Evolutionary conservation across 1,140 invertebrate species (phyloP).

Genomic region (Macrostomum lignano): DNA sequence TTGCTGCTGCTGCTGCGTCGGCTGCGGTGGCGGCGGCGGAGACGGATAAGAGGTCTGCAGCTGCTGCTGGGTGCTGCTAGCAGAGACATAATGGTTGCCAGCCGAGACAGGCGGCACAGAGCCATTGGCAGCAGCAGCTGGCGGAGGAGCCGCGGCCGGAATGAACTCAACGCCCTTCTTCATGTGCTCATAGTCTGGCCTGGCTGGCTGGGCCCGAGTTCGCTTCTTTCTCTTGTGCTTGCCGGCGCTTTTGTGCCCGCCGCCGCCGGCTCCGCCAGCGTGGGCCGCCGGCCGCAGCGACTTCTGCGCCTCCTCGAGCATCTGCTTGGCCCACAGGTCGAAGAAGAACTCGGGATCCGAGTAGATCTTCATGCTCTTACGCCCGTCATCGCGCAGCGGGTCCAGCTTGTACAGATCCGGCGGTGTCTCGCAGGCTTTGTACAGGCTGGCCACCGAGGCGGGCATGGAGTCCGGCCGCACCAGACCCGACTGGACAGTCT

Average conservation of each 20-base stretch:
- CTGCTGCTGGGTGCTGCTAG: no score
- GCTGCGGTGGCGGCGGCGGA: no score
- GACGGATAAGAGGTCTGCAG: no score
- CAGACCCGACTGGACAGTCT: no score
- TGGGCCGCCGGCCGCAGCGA: no score
- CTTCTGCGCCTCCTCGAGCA: slow-evolving; percentile 70
- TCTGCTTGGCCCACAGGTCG: slow-evolving; percentile 80
- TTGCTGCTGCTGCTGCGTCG: no score
- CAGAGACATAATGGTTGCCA: no score
- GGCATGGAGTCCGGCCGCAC: no score
- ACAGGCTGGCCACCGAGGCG: slow-evolving; percentile 18
- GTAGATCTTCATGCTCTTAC: slow-evolving; percentile 87
- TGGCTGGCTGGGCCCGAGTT: not conserved
- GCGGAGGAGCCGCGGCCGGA: not conserved
- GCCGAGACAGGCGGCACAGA: no score
- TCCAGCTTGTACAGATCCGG: slow-evolving; percentile 78
- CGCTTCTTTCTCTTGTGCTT: not conserved
- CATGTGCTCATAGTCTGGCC: not conserved
- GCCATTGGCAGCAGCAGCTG: not conserved
- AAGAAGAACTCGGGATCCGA: slow-evolving; percentile 98
- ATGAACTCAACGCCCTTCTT: not conserved
- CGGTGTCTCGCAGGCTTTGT: slow-evolving; percentile 60
- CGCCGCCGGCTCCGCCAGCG: no score
- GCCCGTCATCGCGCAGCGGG: slow-evolving; percentile 69
- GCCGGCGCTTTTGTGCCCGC: slow-evolving; percentile 3